Percentiles rank a stretch among this genome's conserved stretches.
Conservation (phyloP, 2,888 invertebrate genomes). For the Yponomeuta plumbellus region DNA sequence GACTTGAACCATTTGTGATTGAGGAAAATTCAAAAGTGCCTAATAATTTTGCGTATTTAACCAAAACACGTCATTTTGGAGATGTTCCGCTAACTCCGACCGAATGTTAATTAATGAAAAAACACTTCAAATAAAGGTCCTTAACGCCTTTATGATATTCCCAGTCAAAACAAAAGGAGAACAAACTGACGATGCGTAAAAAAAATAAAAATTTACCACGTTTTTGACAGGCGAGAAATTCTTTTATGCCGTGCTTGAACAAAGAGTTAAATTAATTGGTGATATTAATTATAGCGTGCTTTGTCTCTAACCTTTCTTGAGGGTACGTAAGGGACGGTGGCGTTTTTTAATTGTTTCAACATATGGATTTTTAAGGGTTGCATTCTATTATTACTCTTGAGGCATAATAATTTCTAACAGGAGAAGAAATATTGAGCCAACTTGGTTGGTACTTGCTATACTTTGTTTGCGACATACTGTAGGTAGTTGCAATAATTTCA, state of each 20-base stretch:
- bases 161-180: conserved; percentile 38
- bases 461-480: too few relatives aligned
- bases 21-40: too few relatives aligned
- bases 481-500: too few relatives aligned
- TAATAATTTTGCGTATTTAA: too few relatives aligned
- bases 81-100: too few relatives aligned
- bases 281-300: conserved; percentile 67
- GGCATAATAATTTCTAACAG: too few relatives aligned
- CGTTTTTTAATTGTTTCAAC: conserved; percentile 36
- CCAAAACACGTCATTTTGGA: too few relatives aligned
- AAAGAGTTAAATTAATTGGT: conserved; percentile 64
- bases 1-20: too few relatives aligned
- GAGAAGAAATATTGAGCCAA: too few relatives aligned
- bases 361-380: conserved; percentile 42
- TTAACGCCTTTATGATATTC: background rate
- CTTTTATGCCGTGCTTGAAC: conserved; percentile 38
- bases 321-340: conserved; percentile 25
- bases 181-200: conserved; percentile 35
- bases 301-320: conserved; percentile 47
- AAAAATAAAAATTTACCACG: conserved; percentile 27
- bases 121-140: background rate
- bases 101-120: background rate
- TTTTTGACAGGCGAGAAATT: conserved; percentile 28
- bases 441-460: too few relatives aligned
- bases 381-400: conserved; percentile 14